These are phyloP conservation scores for Rhopalosiphum nymphaeae DNA, from an alignment of 2,888 invertebrate genomes.

Conservation along the genomic window DNA sequence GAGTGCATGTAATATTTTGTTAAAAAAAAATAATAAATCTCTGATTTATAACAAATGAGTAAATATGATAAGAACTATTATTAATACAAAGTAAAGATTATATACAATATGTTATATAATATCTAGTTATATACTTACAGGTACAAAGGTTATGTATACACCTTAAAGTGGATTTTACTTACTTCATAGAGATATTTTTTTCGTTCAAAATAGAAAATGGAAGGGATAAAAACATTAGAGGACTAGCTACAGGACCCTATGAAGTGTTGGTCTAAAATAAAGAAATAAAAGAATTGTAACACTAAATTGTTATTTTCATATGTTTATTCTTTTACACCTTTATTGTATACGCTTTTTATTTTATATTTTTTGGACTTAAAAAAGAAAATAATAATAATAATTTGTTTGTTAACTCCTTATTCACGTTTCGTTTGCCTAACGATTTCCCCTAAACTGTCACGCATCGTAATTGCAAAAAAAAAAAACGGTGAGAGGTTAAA, in stretches of 20 bases:
- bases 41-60: not conserved
- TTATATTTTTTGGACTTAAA: slow-evolving; percentile 7
- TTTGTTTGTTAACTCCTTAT: slow-evolving; percentile 12
- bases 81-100: not conserved
- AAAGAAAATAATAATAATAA: slow-evolving; percentile 44
- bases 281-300: slow-evolving; percentile 22
- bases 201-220: not conserved
- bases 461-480: slow-evolving; percentile 41
- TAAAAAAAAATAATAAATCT: not conserved
- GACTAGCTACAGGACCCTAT: not conserved
- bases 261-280: not conserved
- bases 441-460: slow-evolving; percentile 31
- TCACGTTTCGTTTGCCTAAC: slow-evolving; percentile 17
- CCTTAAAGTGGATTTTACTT: slow-evolving; percentile 50
- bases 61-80: not conserved
- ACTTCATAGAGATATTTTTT: slow-evolving; percentile 25
- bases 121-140: not conserved
- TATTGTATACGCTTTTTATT: not conserved
- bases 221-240: slow-evolving; percentile 35
- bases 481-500: slow-evolving; percentile 6
- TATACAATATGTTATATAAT: not conserved
- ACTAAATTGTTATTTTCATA: slow-evolving; percentile 42
- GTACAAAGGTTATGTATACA: slow-evolving; percentile 22
- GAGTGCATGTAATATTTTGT: not conserved
- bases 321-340: not conserved